Base-by-base conservation (phyloP, 2,113 vertebrate genomes). In the Megatriorchis doriae region DNA sequence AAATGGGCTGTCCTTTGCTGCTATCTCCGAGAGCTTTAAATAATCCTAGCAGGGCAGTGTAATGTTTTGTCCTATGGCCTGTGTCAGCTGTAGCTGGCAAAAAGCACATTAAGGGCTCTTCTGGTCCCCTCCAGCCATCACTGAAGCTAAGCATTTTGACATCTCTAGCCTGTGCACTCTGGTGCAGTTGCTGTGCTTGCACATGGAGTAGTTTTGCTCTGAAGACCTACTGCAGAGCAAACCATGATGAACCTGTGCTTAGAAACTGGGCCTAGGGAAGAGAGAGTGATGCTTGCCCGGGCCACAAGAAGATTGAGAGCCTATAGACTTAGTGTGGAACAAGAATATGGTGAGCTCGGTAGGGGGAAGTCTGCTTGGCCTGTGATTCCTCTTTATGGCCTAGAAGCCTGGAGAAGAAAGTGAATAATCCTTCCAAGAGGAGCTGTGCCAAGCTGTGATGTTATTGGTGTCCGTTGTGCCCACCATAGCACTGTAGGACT, bases 401-500 rank as follows among this genome's bases (percentile, higher is more conserved):
- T 63, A 47, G 62, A 86, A 67, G 12, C 27, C n/a, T 29, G n/a
- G 32, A 92, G 67, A 90, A 88, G 38, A 75, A 65, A 52, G 90
- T 45, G 9, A 56, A 31, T 48, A 74, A 80, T 68, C 27, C 29
- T 82, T 80, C 71, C 48, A 88, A 72, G 75, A 80, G 20, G 20
- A 72, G 29, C 20, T 68, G 21, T 82, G 71, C 47, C 9, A 19
- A 74, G 21, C 36, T 74, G 52, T 45, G 62, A 38, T 71, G 47
- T 74, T 82, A 12, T 9, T 70, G 22, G 14, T 91, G 73, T 65
- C 63, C 52, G 36, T 43, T 74, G 32, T 81, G 40, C 55, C 23
- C 0, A 0, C 40, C 27, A 3, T 19, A 43, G 50, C 40, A 36
- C 38, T 10, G 10, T 21, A 42, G 32, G 56, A 45, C 32, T 12